A percentile compares a stretch with the other conserved stretches of the same genome.
These are phyloP conservation scores for Hydropsyche tenuis DNA, from an alignment of 1,140 invertebrate species.

Conservation along the genomic window DNA sequence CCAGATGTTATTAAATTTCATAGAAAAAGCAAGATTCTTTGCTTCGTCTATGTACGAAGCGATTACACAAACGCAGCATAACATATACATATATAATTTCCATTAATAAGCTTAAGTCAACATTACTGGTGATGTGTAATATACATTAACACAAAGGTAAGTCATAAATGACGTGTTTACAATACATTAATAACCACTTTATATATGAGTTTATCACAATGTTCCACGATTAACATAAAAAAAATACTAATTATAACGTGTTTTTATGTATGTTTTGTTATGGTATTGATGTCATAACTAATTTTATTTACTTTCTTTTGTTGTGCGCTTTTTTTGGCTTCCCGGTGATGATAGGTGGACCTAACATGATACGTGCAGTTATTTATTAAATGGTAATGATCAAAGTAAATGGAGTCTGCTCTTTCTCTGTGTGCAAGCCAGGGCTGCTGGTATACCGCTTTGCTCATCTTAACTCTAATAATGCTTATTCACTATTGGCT, in stretches of 20 bases:
- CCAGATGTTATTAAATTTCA: too few relatives aligned
- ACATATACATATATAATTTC: too few relatives aligned
- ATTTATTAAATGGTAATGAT: constrained; percentile 42
- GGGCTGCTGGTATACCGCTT: constrained; percentile 39
- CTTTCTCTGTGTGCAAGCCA: constrained; percentile 34
- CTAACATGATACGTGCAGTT: constrained; percentile 54
- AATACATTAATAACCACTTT: too few relatives aligned
- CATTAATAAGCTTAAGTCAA: too few relatives aligned
- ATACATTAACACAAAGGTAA: too few relatives aligned
- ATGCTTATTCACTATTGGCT: constrained; percentile 33
- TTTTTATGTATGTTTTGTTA: constrained; percentile 6
- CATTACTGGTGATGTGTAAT: too few relatives aligned
- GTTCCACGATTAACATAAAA: too few relatives aligned
- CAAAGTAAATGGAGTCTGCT: constrained; percentile 36
- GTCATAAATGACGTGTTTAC: too few relatives aligned
- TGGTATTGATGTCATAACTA: constrained; percentile 33
- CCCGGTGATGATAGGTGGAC: constrained; percentile 60
- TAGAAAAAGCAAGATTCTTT: too few relatives aligned
- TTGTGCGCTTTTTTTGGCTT: constrained; percentile 54
- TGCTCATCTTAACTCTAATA: constrained; percentile 20
- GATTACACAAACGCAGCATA: too few relatives aligned
- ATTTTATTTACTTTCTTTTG: constrained; percentile 44
- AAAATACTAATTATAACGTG: neutral
- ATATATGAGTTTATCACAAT: too few relatives aligned
- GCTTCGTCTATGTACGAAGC: too few relatives aligned